Conservation (phyloP, 2,888 invertebrate species). For the Drosophila siamana region DNA sequence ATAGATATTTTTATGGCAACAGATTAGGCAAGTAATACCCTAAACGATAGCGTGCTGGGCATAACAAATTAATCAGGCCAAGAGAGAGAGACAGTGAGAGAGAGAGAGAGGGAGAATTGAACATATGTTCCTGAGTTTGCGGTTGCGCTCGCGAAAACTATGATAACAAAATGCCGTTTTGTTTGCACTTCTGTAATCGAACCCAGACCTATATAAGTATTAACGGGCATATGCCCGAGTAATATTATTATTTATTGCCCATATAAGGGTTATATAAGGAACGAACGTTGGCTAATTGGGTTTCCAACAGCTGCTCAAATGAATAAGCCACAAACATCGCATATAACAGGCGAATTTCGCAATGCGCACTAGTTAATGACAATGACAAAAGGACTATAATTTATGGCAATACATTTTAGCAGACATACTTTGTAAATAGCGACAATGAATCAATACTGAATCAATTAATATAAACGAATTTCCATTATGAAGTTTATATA, state of each 20-base stretch:
- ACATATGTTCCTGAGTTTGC: slow-evolving; percentile 42
- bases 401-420: not conserved
- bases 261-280: slow-evolving; percentile 1
- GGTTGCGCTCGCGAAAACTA: slow-evolving; percentile 12
- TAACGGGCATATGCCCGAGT: slow-evolving; percentile 9
- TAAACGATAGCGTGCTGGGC: slow-evolving; percentile 18
- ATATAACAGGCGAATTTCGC: not conserved
- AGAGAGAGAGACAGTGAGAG: not conserved
- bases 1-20: not conserved
- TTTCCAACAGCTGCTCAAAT: slow-evolving; percentile 22
- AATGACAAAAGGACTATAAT: not conserved
- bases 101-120: slow-evolving; percentile 4
- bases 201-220: slow-evolving; percentile 8
- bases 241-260: slow-evolving; percentile 20
- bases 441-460: too few relatives aligned
- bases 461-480: too few relatives aligned
- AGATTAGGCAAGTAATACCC: not conserved
- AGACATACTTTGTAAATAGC: not conserved
- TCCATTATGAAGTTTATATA: too few relatives aligned
- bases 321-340: not conserved
- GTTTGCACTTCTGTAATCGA: slow-evolving; percentile 39
- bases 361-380: not conserved
- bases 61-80: not conserved
- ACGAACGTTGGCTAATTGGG: not conserved
- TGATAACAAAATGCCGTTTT: slow-evolving; percentile 37